A percentile compares a stretch with the other conserved stretches of the same genome.
Evolutionary conservation across 2,113 vertebrate genomes (phyloP).

Genomic region (Malurus alboscapulatus): DNA sequence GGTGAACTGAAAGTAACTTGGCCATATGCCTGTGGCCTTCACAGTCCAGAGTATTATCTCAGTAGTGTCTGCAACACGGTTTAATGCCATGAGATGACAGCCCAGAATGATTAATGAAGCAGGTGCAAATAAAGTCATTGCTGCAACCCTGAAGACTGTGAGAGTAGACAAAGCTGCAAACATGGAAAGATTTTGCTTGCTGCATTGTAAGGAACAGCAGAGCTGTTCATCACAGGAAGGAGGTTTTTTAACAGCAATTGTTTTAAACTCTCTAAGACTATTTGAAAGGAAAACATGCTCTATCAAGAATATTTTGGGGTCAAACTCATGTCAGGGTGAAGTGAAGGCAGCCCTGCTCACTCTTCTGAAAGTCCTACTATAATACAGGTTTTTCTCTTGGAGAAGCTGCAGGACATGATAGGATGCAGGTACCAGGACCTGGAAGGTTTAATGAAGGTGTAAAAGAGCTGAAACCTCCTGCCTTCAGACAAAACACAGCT

Average conservation of each 20-base stretch:
- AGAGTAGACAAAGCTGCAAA: slow-evolving; percentile 59
- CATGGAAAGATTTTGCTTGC: slow-evolving; percentile 61
- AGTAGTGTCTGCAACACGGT: slow-evolving; percentile 33
- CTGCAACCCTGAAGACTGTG: slow-evolving; percentile 62
- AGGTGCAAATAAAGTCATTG: slow-evolving; percentile 62
- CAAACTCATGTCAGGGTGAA: background rate
- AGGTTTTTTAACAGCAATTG: background rate
- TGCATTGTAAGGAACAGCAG: slow-evolving; percentile 9
- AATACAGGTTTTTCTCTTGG: background rate
- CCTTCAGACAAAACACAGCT: background rate
- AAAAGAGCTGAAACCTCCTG: background rate
- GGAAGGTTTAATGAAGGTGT: background rate
- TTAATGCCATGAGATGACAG: slow-evolving; percentile 58
- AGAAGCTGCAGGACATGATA: background rate
- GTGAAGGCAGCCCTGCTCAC: background rate
- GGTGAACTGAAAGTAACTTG: slow-evolving; percentile 50
- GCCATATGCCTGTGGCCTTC: slow-evolving; percentile 72
- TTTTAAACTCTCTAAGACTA: background rate
- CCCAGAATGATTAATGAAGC: slow-evolving; percentile 54
- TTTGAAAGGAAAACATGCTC: background rate
- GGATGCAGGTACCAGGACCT: background rate
- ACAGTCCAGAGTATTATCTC: slow-evolving; percentile 65
- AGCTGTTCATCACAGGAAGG: background rate
- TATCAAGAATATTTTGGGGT: background rate
- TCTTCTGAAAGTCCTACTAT: background rate